phyloP scores from a whole-genome alignment of 2,888 invertebrate genomes.

The Rhingia rostrata region DNA sequence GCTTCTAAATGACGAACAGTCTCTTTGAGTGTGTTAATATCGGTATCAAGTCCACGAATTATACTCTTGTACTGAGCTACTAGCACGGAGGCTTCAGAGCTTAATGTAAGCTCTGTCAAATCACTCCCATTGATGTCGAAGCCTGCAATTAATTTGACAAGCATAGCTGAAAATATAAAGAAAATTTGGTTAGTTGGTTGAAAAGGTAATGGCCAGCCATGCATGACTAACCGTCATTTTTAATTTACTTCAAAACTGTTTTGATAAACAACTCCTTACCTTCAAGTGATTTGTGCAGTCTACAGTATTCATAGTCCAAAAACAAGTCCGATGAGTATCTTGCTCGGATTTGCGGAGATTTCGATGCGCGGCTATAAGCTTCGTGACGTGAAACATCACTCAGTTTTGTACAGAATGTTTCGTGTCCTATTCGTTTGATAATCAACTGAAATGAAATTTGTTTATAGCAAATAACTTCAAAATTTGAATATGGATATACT shows the following conservation, averaged over 20 bases:
- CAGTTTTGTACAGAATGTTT: conserved; percentile 93
- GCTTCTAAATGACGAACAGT: conserved; percentile 77
- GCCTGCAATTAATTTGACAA: conserved; percentile 84
- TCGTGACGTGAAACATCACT: conserved; percentile 94
- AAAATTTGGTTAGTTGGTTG: not conserved
- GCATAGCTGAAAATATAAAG: conserved; percentile 81
- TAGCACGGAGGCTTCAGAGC: conserved; percentile 81
- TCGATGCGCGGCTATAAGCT: conserved; percentile 94
- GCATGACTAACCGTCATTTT: not conserved
- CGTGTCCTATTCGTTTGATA: conserved; percentile 94
- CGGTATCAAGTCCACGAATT: conserved; percentile 94
- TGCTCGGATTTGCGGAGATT: conserved; percentile 94
- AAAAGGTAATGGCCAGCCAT: too few species aligned
- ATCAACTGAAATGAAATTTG: conserved; percentile 84
- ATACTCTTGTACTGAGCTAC: conserved; percentile 92
- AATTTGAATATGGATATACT: conserved; percentile 41
- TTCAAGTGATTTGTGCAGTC: conserved; percentile 92
- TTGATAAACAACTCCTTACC: conserved; percentile 82
- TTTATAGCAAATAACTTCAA: not conserved
- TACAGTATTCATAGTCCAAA: conserved; percentile 97
- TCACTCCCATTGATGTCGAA: conserved; percentile 83
- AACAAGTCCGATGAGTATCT: conserved; percentile 90
- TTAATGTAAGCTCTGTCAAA: conserved; percentile 83
- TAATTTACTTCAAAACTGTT: not conserved
- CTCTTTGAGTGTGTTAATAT: conserved; percentile 83